phyloP scores from a whole-genome alignment of 2,113 vertebrate genomes.

The Ophiodon elongatus region DNA sequence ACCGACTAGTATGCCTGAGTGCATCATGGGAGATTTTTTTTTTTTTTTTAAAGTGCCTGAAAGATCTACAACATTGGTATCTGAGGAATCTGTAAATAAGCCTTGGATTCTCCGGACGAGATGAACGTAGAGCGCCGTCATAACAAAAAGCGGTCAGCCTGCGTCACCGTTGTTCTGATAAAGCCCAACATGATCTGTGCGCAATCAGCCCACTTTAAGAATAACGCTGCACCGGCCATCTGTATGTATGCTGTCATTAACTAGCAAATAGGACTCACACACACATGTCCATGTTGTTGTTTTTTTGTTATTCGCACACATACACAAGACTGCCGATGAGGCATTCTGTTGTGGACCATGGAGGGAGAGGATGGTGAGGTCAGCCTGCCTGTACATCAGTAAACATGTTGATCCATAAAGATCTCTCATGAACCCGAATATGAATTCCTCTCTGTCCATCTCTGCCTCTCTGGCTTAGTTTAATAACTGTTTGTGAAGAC shows the following conservation, averaged over 20 bases:
- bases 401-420: conserved; percentile 61
- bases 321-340: conserved; percentile 32
- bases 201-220: conserved; percentile 37
- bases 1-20: too few species aligned
- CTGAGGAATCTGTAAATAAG: conserved; percentile 57
- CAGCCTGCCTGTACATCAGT: conserved; percentile 34
- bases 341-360: conserved; percentile 19
- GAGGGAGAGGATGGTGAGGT: conserved; percentile 45
- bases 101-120: conserved; percentile 36
- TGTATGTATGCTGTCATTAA: conserved; percentile 52
- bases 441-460: not conserved
- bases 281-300: conserved; percentile 15
- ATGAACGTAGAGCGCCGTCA: conserved; percentile 12
- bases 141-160: conserved; percentile 49
- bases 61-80: conserved; percentile 8
- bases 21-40: conserved; percentile 1
- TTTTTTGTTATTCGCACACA: conserved; percentile 25
- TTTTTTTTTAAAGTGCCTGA: too few species aligned
- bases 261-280: conserved; percentile 4
- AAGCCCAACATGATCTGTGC: not conserved
- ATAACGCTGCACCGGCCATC: conserved; percentile 28
- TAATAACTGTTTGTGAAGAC: conserved; percentile 48
- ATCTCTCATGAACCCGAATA: conserved; percentile 21
- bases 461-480: conserved; percentile 22
- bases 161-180: conserved; percentile 51